These are phyloP conservation scores for Tridacna gigas DNA, from an alignment of 2,888 invertebrate genomes.

Conservation along the genomic window DNA sequence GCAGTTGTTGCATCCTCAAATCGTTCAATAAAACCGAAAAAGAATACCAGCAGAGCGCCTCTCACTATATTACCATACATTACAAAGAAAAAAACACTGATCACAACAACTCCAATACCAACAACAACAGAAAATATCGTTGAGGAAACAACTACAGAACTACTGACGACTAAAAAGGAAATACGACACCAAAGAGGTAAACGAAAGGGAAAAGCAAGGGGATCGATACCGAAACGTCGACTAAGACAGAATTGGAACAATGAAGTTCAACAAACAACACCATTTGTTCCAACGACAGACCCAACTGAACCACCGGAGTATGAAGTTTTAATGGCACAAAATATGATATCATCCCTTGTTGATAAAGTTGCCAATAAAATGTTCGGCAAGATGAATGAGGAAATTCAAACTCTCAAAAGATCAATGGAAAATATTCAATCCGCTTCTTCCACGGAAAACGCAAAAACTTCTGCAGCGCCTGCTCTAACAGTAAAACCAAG, in stretches of 20 bases:
- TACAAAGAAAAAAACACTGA: not conserved
- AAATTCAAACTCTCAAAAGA: not conserved
- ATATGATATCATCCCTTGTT: slow-evolving; percentile 5
- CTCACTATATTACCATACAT: not conserved
- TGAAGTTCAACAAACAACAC: not conserved
- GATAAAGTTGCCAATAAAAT: slow-evolving; percentile 1
- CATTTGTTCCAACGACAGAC: slow-evolving; percentile 4
- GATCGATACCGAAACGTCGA: not conserved
- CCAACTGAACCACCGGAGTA: not conserved
- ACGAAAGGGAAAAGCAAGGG: not conserved
- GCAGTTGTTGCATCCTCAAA: not conserved
- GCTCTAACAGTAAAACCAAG: too few species aligned
- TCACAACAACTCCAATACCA: not conserved
- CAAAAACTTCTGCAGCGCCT: not conserved
- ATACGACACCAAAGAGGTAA: not conserved
- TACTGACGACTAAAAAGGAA: not conserved
- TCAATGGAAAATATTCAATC: not conserved
- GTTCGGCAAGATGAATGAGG: not conserved
- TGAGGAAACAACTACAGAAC: slow-evolving; percentile 15
- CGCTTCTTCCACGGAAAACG: not conserved
- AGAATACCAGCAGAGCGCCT: not conserved
- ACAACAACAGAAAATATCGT: not conserved
- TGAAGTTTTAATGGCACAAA: not conserved
- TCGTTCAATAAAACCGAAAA: not conserved
- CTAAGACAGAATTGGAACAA: slow-evolving; percentile 14